A percentile compares a stretch with the other conserved stretches of the same genome.
Conservation (phyloP, 2,797 vertebrate species). For the Dipus sagitta region DNA sequence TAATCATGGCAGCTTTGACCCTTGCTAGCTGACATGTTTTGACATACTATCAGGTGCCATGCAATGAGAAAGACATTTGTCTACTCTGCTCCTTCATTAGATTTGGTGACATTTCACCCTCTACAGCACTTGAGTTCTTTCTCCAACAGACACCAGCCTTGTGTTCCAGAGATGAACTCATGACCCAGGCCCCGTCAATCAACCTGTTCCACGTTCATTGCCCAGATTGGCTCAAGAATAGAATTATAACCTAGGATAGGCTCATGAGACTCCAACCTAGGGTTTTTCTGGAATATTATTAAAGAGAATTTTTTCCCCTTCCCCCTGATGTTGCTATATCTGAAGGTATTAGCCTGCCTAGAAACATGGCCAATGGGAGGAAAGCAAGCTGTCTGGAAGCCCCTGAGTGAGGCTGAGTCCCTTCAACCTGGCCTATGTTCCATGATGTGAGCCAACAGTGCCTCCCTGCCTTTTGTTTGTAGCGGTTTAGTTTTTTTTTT, state of each 20-base stretch:
- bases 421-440: no score
- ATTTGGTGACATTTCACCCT: not conserved
- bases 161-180: not conserved
- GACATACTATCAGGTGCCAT: rapidly evolving
- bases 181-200: not conserved
- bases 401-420: rapidly evolving
- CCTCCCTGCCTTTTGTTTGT: not conserved
- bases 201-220: not conserved
- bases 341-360: not conserved
- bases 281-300: not conserved
- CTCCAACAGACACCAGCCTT: not conserved
- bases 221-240: not conserved
- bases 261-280: not conserved
- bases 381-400: not conserved
- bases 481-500: not conserved
- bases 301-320: not conserved
- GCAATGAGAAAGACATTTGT: not conserved
- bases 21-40: not conserved
- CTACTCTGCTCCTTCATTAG: not conserved
- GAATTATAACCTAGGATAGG: not conserved
- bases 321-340: rapidly evolving
- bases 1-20: not conserved
- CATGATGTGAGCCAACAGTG: not conserved
- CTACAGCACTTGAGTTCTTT: not conserved
- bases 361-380: not conserved